phyloP scores from a whole-genome alignment of 2,888 invertebrate species.

The Agelastica alni region DNA sequence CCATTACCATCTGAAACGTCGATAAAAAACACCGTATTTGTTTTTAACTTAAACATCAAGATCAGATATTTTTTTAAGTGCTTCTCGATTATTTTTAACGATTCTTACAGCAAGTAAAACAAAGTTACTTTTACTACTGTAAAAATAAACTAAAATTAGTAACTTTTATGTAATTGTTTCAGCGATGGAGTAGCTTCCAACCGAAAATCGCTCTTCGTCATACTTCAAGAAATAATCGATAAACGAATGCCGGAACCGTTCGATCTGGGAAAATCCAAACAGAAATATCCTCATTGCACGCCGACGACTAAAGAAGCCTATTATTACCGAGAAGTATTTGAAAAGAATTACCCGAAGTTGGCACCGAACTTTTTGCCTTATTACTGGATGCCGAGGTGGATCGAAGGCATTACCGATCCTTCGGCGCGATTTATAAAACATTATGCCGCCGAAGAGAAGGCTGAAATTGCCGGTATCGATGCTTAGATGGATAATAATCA shows the following conservation, averaged over 20 bases:
- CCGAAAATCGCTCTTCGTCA: constrained; percentile 72
- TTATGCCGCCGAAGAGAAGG: constrained; percentile 62
- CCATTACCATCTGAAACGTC: too few species aligned
- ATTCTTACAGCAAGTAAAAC: neutral
- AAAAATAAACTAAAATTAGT: constrained; percentile 6
- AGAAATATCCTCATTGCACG: constrained; percentile 69
- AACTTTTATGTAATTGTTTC: constrained; percentile 33
- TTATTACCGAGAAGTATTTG: constrained; percentile 74
- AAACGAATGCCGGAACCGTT: constrained; percentile 65
- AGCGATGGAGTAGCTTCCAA: constrained; percentile 78
- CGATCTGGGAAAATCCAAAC: constrained; percentile 57
- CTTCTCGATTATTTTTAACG: neutral
- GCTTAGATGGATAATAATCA: too few species aligned
- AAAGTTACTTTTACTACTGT: neutral
- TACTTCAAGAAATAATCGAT: constrained; percentile 71
- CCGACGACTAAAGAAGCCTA: constrained; percentile 77
- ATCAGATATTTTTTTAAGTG: too few species aligned
- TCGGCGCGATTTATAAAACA: constrained; percentile 76
- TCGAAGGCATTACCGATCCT: constrained; percentile 70
- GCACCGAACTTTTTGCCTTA: constrained; percentile 68
- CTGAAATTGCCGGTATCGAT: neutral
- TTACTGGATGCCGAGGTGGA: constrained; percentile 82
- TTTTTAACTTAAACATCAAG: too few species aligned
- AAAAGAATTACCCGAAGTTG: constrained; percentile 66
- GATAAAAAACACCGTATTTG: too few species aligned